Evolutionary conservation across 2,113 vertebrate genomes (phyloP).

Genomic region (Calidris pygmaea): DNA sequence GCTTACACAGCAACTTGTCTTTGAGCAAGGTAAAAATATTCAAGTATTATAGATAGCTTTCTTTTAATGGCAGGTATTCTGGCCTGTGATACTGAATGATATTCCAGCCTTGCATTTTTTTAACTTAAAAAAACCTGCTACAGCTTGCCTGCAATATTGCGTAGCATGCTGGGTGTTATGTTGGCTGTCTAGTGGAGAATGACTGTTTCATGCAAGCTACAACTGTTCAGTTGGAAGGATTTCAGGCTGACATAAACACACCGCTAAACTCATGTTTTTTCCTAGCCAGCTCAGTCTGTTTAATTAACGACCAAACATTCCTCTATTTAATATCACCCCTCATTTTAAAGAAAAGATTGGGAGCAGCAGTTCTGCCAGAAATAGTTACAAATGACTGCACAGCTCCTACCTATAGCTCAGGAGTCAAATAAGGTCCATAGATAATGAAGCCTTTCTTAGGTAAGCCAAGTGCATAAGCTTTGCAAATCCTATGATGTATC

Average conservation of each 20-base stretch:
- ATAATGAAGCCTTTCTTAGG: not conserved
- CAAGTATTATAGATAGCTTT: not conserved
- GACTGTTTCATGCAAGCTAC: not conserved
- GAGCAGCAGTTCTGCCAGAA: not conserved
- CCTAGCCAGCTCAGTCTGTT: not conserved
- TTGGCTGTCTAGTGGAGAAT: not conserved
- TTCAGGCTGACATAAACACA: not conserved
- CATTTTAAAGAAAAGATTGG: not conserved
- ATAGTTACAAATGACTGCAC: not conserved
- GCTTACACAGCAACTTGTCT: not conserved
- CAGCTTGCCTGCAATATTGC: not conserved
- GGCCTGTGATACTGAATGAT: not conserved
- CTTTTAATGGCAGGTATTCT: not conserved
- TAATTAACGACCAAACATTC: not conserved
- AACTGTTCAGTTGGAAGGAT: slow-evolving; percentile 12
- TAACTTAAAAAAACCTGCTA: not conserved
- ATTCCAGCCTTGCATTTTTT: not conserved
- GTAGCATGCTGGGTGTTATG: not conserved
- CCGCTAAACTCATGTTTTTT: not conserved
- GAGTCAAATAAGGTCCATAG: not conserved
- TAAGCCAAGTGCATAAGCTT: not conserved
- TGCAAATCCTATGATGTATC: not conserved
- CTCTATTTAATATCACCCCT: not conserved
- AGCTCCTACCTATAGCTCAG: not conserved
- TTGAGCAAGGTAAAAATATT: not conserved